Conservation (phyloP, 2,888 invertebrate genomes). For the Pristionchus exspectatus region DNA sequence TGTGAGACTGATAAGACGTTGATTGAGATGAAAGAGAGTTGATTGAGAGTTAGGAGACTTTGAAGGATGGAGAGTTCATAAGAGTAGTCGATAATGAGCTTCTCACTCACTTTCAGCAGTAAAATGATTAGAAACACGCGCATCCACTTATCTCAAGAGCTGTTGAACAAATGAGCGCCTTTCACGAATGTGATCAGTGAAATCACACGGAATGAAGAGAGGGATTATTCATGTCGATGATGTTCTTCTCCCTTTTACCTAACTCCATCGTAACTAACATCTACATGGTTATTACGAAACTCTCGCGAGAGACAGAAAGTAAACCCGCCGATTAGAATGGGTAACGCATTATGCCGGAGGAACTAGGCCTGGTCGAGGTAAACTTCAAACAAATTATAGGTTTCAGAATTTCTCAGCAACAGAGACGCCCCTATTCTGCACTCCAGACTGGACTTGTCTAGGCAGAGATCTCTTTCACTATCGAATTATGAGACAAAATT, state of each 20-base stretch:
- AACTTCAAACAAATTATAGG: neutral
- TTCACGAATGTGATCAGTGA: neutral
- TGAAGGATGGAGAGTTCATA: neutral
- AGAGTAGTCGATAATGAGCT: neutral
- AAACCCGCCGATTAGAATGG: neutral
- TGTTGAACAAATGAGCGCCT: neutral
- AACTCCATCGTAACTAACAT: neutral
- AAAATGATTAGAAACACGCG: neutral
- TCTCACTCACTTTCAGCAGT: neutral
- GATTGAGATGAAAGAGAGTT: neutral
- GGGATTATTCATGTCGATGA: neutral
- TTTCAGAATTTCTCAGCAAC: neutral
- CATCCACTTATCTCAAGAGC: neutral
- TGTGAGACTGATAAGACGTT: neutral
- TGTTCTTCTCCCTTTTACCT: neutral
- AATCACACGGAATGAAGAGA: neutral
- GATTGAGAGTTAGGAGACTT: neutral
- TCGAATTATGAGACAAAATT: neutral
- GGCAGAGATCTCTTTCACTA: neutral
- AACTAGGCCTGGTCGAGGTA: neutral
- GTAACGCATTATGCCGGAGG: neutral
- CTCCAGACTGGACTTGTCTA: neutral
- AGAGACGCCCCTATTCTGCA: neutral
- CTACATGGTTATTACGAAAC: neutral
- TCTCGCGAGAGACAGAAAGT: neutral